Percentiles rank a stretch among this genome's conserved stretches.
These are phyloP conservation scores for Coenobita brevimanus DNA, from an alignment of 1,140 invertebrate genomes.

Conservation along the genomic window DNA sequence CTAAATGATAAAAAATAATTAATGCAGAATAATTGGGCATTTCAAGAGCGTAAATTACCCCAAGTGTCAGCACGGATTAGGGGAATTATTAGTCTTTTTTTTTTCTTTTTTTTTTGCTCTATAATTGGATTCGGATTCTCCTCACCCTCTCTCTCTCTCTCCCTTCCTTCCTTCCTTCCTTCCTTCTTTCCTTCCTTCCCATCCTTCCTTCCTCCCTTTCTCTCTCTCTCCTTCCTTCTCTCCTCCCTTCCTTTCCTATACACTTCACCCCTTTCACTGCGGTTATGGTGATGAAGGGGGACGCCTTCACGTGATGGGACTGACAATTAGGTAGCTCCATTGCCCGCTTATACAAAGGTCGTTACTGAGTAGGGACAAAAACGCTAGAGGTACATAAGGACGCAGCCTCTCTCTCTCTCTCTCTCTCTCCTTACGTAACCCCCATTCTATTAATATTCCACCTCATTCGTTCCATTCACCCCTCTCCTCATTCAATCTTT, in stretches of 20 bases:
- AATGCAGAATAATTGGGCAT: too few relatives aligned
- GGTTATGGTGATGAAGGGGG: too few relatives aligned
- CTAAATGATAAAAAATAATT: too few relatives aligned
- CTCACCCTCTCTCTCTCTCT: neutral
- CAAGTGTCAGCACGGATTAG: too few relatives aligned
- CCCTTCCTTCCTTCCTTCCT: neutral
- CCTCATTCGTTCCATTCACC: neutral
- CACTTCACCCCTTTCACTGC: neutral
- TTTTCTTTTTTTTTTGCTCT: neutral
- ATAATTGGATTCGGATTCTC: neutral
- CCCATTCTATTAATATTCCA: neutral
- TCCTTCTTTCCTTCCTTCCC: too few relatives aligned
- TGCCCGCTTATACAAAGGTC: neutral
- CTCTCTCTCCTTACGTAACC: neutral
- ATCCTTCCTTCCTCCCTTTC: neutral
- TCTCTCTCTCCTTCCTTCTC: conserved; percentile 1
- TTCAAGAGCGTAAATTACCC: too few relatives aligned
- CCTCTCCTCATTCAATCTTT: neutral
- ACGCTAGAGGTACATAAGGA: too few relatives aligned
- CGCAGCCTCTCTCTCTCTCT: too few relatives aligned
- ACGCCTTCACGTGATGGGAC: neutral
- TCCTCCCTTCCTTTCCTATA: neutral
- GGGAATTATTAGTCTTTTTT: neutral
- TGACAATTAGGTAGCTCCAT: neutral
- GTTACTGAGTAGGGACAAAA: too few relatives aligned